Evolutionary conservation across 92 coral and sea anemone species (phyloP).

Genomic region (Metridium senile): DNA sequence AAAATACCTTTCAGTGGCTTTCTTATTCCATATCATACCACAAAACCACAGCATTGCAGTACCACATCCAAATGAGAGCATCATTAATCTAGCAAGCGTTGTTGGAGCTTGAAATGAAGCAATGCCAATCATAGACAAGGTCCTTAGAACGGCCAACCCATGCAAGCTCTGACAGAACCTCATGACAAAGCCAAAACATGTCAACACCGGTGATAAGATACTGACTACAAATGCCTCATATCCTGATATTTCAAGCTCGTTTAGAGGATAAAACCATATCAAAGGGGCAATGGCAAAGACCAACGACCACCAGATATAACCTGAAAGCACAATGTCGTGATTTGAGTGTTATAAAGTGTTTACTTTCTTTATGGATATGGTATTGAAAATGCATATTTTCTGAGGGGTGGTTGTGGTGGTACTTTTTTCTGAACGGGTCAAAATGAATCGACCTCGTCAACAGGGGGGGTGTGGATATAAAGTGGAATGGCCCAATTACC

Average conservation of each 20-base stretch:
- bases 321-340: constrained; percentile 20
- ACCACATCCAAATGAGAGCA: constrained; percentile 92
- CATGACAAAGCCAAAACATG: constrained; percentile 59
- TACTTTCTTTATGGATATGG: too few species aligned
- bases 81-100: constrained; percentile 72
- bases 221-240: constrained; percentile 87
- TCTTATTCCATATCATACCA: constrained; percentile 88
- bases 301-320: constrained; percentile 96
- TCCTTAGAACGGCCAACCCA: constrained; percentile 79
- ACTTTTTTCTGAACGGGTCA: too few species aligned
- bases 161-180: constrained; percentile 74
- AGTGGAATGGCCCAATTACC: too few species aligned
- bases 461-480: too few species aligned
- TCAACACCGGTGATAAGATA: constrained; percentile 78
- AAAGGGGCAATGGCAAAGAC: constrained; percentile 84
- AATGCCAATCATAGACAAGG: constrained; percentile 81
- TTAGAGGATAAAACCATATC: constrained; percentile 98
- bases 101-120: constrained; percentile 95
- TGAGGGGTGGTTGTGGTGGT: too few species aligned
- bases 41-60: constrained; percentile 98
- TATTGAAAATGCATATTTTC: too few species aligned
- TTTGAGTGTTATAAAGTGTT: too few species aligned
- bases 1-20: constrained; percentile 89
- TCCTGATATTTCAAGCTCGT: constrained; percentile 95
- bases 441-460: too few species aligned